Base-by-base conservation (phyloP, 1,140 invertebrate genomes). In the Brachionus plicatilis region DNA sequence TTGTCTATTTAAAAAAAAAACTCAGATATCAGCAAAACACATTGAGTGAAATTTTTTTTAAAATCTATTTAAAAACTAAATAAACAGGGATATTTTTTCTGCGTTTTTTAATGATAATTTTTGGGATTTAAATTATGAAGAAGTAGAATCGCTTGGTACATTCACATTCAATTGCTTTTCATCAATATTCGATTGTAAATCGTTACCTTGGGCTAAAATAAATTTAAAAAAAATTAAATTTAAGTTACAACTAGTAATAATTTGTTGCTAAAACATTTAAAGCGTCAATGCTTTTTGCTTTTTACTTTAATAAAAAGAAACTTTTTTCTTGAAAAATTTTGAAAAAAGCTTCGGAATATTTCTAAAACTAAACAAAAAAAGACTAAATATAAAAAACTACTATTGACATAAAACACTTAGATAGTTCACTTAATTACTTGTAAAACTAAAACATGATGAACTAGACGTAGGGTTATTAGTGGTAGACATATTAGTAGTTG, bases 261-360 rank as follows among this genome's bases (percentile, higher is more conserved):
- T 53, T 11, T 60, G 9, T 27, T 17, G n/a, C 53, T 60, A 60
- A 60, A 24, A 60, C 53, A 60, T 20, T 27, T 24, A 33, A 41
- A 72, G 68, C 68, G 68, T 72, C 68, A 72, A 72, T 72, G 68
- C 68, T 72, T 72, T 72, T 72, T 41, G 29, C 41, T 72, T 41
- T 17, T n/a, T 17, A 41, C 7, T 72, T 5, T 17, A 72, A 24
- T 17, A 4, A 14, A 68, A 37, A 68, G 33, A 68, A 68, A 68
- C 33, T 5, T 68, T 60, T 60, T 60, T 60, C 53, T 60, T 56
- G 47, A 53, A n/a, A 53, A 17, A 0, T 14, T 53, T 60, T 6
- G 53, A 60, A 60, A 60, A 60, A 60, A 60, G 53, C 20, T 60
- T 60, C 53, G 5, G 1, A 20, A 9, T 20, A 60, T 60, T 9